Evolutionary conservation across 37 sponge, comb jelly and placozoan genomes (phyloP), one percentile per base, ranked within the genome.

Genomic region (Petrosia ficiformis): DNA sequence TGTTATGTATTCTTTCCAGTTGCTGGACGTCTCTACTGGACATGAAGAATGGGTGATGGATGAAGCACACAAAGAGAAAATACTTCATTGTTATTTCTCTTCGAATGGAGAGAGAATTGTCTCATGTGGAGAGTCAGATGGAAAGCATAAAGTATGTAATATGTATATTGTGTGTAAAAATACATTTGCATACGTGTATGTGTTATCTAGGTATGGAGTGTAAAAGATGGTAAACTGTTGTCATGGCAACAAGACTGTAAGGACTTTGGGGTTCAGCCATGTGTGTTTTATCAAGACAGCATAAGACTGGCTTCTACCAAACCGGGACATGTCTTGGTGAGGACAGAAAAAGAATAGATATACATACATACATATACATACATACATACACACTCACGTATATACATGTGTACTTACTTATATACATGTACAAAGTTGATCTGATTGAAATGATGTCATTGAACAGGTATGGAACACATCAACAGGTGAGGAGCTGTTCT

Each of bases 21-120:
- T n/a, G n/a, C n/a, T n/a, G n/a, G 59, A 48, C 30, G 35, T 44
- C 33, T 14, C 4, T 61, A 79, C 43, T 59, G 43, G 43, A 71
- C 37, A 28, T 14, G 41, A 71, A 8, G n/a, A 16, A 0, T 79
- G 80, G 80, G 22, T 28, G 4, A 36, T 29, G 19, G 41, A 68
- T 0, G 22, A 29, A 63, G 69, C 79, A 26, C 85, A 85, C 30
- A 29, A 42, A 2, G 65, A 65, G 24, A 11, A 34, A 1, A 40
- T 81, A 1, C 41, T 76, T n/a, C 71, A 82, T 60, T 76, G 77
- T 42, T 73, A 42, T 44, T 87, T 87, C 69, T 75, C 82, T 58
- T 83, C 82, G 0, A 73, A 87, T 58, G 67, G 70, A 37, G 21
- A 57, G 24, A 87, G 81, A 30, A 39, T 87, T 22, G 75, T 44